Conservation (phyloP, 2,113 vertebrate species). For the Gracilinanus agilis region DNA sequence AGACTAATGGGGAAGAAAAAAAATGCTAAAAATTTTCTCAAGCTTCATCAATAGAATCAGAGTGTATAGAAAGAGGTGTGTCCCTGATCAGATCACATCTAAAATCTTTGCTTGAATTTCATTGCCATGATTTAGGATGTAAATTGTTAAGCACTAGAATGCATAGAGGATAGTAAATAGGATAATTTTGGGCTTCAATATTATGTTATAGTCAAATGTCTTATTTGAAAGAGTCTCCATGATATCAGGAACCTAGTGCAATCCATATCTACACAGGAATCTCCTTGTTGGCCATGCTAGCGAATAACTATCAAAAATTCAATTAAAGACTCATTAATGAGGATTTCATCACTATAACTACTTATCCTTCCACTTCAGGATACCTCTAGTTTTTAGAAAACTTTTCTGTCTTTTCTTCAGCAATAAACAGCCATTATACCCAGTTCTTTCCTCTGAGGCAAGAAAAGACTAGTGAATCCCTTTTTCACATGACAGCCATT, state of each 20-base stretch:
- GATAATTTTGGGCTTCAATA: not conserved
- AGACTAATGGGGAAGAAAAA: not conserved
- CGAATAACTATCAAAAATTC: not conserved
- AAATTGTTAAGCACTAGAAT: not conserved
- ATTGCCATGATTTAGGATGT: not conserved
- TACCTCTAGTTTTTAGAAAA: not conserved
- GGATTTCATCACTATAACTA: not conserved
- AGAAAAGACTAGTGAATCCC: not conserved
- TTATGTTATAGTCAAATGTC: not conserved
- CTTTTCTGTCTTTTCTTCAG: not conserved
- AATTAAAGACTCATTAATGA: not conserved
- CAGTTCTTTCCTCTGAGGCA: not conserved
- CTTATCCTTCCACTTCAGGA: not conserved
- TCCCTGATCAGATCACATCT: not conserved
- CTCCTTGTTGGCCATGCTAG: not conserved
- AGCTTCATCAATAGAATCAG: not conserved
- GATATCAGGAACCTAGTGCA: not conserved
- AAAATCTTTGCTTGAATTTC: not conserved
- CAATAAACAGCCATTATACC: not conserved
- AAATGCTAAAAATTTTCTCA: not conserved
- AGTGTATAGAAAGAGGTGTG: not conserved
- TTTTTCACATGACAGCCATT: not conserved
- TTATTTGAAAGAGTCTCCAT: not conserved
- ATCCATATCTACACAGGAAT: not conserved
- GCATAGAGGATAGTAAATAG: not conserved